Conservation (phyloP, 2,113 vertebrate genomes). For the Neodontobutis hainanensis region DNA sequence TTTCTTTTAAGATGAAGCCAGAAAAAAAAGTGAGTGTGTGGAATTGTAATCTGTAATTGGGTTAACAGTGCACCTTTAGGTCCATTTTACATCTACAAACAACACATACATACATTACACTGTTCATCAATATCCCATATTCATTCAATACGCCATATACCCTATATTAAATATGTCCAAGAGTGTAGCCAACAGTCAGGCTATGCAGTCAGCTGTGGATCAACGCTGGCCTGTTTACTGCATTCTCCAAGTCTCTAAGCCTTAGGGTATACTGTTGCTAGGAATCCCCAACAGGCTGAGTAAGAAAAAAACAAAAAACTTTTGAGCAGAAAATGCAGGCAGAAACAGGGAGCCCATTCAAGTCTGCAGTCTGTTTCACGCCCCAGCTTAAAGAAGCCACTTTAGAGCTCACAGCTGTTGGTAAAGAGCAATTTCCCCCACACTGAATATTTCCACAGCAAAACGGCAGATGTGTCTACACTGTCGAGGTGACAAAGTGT, state of each 20-base stretch:
- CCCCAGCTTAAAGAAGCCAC: constrained; percentile 44
- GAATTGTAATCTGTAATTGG: too few relatives aligned
- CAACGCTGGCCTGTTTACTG: constrained; percentile 21
- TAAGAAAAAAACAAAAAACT: constrained; percentile 22
- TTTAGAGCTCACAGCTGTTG: constrained; percentile 58
- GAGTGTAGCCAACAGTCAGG: not conserved
- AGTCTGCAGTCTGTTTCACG: constrained; percentile 42
- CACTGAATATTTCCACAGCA: constrained; percentile 27
- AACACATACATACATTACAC: too few relatives aligned
- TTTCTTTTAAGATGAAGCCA: too few relatives aligned
- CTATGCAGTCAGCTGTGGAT: constrained; percentile 8
- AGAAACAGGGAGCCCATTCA: constrained; percentile 67
- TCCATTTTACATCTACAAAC: too few relatives aligned
- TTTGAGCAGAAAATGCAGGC: constrained; percentile 11
- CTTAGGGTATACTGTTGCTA: constrained; percentile 50
- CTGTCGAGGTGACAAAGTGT: constrained; percentile 10
- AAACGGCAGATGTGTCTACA: constrained; percentile 31
- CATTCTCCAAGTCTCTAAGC: constrained; percentile 24
- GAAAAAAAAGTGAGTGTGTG: too few relatives aligned
- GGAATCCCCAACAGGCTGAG: constrained; percentile 42
- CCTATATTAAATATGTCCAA: not conserved
- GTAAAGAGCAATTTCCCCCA: constrained; percentile 25
- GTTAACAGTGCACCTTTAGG: too few relatives aligned
- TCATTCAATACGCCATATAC: not conserved
- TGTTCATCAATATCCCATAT: too few relatives aligned